Evolutionary conservation across 2,888 invertebrate genomes (phyloP).

Genomic region (Idaea straminata): DNA sequence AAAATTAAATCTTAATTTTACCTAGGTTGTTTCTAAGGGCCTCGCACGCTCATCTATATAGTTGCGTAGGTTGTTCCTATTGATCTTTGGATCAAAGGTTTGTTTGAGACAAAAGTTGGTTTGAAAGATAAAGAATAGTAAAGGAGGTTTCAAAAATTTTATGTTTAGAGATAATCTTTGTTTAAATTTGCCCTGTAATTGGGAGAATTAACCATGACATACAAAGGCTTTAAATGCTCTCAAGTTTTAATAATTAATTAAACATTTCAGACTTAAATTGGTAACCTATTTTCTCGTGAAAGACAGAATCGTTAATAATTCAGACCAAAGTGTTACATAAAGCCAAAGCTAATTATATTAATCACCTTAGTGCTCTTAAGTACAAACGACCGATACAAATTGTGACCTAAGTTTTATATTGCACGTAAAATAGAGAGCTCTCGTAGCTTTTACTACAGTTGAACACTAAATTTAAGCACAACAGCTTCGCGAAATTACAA

Average conservation of each 20-base stretch:
- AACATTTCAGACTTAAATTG: background rate
- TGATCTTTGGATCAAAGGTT: no score
- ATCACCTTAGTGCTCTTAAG: background rate
- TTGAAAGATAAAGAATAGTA: background rate
- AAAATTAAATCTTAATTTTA: background rate
- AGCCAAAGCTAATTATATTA: background rate
- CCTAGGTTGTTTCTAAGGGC: background rate
- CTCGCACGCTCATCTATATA: no score
- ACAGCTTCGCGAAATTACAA: constrained; percentile 8
- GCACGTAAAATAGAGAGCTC: background rate
- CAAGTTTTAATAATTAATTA: background rate
- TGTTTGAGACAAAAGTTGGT: no score
- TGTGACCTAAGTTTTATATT: background rate
- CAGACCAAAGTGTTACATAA: background rate
- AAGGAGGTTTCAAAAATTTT: background rate
- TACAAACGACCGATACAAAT: background rate
- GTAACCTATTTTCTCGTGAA: background rate
- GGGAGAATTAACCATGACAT: background rate
- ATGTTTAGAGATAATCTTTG: background rate
- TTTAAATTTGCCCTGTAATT: background rate
- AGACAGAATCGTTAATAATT: background rate
- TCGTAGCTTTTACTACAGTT: background rate
- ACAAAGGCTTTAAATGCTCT: background rate
- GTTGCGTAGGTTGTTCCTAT: no score
- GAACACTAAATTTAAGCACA: background rate